These are phyloP conservation scores for Sogatella furcifera DNA, from an alignment of 1,140 invertebrate genomes.

Conservation along the genomic window DNA sequence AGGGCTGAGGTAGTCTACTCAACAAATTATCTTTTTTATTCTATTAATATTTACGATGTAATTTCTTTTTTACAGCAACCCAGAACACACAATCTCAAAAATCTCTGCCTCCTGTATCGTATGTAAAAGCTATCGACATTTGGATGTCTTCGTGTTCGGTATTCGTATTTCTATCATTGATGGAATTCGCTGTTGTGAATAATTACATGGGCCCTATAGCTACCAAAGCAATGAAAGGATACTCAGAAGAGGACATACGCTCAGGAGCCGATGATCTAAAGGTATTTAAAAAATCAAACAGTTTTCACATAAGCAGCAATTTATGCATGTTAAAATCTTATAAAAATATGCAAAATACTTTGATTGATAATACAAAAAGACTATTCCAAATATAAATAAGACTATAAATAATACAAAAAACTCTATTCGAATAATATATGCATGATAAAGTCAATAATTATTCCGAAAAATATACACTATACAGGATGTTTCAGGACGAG, in stretches of 20 bases:
- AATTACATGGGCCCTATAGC: conserved; percentile 82
- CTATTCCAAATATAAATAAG: no score
- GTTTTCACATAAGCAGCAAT: no score
- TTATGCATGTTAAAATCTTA: no score
- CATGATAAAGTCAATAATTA: no score
- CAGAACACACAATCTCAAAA: conserved; percentile 85
- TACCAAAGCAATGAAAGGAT: conserved; percentile 81
- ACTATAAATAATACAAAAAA: no score
- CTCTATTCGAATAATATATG: no score
- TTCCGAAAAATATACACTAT: no score
- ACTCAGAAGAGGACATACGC: conserved; percentile 71
- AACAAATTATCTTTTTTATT: neutral
- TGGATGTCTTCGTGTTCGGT: conserved; percentile 91
- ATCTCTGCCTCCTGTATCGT: conserved; percentile 79
- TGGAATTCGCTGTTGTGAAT: conserved; percentile 87
- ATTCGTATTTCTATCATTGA: conserved; percentile 83
- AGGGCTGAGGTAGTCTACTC: neutral
- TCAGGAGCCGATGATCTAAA: conserved; percentile 58
- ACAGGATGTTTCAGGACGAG: no score
- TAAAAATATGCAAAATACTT: no score
- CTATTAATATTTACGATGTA: neutral
- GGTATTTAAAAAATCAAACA: conserved; percentile 35
- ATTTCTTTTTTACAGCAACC: conserved; percentile 47
- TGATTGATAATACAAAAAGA: no score
- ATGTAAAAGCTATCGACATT: conserved; percentile 85